A percentile compares a stretch with the other conserved stretches of the same genome.
These are phyloP conservation scores for Myotis vivesi DNA, from an alignment of 2,797 vertebrate genomes.

Conservation along the genomic window DNA sequence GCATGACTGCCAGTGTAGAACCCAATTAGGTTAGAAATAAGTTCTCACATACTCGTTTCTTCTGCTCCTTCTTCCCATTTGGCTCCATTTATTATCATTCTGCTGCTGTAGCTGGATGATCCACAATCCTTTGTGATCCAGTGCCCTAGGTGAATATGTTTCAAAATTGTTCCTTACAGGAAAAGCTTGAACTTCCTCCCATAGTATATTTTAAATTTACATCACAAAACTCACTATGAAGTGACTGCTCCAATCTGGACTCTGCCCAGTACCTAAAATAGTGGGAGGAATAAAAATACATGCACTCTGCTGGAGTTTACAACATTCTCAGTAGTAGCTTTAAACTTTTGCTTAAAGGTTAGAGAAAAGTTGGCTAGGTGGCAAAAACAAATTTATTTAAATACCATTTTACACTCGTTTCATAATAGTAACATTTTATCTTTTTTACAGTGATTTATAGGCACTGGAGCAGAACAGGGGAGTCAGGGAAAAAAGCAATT, in stretches of 20 bases:
- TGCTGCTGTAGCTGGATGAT: not conserved
- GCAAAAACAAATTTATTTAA: constrained; percentile 78
- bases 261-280: constrained; percentile 56
- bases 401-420: constrained; percentile 77
- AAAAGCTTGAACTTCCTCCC: constrained; percentile 60
- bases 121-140: constrained; percentile 31
- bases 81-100: not conserved
- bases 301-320: not conserved
- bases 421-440: constrained; percentile 80
- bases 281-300: constrained; percentile 59
- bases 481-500: constrained; percentile 79
- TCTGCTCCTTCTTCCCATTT: not conserved
- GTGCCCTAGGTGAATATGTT: not conserved
- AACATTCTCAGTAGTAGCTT: not conserved
- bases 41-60: not conserved
- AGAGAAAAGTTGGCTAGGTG: constrained; percentile 56
- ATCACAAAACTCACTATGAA: constrained; percentile 47
- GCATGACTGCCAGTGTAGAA: not conserved
- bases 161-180: not conserved
- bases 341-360: constrained; percentile 47
- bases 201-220: constrained; percentile 52
- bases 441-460: constrained; percentile 82
- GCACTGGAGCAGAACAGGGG: constrained; percentile 74
- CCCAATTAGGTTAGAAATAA: not conserved
- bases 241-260: constrained; percentile 31